Conservation (phyloP, 2,113 vertebrate species). For the Pseudorasbora parva region DNA sequence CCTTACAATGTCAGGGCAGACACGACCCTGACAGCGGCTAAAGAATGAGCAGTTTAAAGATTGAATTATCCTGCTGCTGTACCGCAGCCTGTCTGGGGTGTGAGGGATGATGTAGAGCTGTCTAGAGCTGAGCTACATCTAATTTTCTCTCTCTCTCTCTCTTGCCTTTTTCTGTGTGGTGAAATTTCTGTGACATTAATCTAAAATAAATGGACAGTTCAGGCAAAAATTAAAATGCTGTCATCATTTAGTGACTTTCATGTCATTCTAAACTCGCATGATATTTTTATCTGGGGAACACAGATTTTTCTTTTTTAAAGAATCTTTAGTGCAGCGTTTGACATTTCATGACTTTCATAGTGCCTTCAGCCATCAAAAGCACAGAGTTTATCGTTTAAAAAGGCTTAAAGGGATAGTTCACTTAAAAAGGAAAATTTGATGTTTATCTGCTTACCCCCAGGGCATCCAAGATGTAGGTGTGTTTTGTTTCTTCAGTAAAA, state of each 20-base stretch:
- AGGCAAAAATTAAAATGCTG: neutral
- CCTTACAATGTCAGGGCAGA: conserved; percentile 74
- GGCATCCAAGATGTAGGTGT: no score
- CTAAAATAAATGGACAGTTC: neutral
- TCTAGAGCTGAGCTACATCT: conserved; percentile 17
- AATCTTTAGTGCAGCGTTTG: neutral
- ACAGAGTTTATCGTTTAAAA: neutral
- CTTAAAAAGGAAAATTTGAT: no score
- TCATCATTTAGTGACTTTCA: neutral
- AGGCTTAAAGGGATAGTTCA: neutral
- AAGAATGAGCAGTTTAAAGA: conserved; percentile 68
- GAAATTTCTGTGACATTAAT: conserved; percentile 6
- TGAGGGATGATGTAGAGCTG: conserved; percentile 44
- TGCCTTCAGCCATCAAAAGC: neutral
- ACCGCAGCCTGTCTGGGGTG: conserved; percentile 46
- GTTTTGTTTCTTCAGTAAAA: no score
- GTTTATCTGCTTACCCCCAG: no score
- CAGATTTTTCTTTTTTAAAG: neutral
- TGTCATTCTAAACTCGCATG: neutral
- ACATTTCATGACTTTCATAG: neutral
- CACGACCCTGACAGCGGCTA: conserved; percentile 70
- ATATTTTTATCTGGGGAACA: neutral
- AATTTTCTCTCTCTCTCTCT: conserved; percentile 26
- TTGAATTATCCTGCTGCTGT: conserved; percentile 74
- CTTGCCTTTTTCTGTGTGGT: neutral